Base-by-base conservation (phyloP, 2,888 invertebrate species). In the Autographa pulchrina region DNA sequence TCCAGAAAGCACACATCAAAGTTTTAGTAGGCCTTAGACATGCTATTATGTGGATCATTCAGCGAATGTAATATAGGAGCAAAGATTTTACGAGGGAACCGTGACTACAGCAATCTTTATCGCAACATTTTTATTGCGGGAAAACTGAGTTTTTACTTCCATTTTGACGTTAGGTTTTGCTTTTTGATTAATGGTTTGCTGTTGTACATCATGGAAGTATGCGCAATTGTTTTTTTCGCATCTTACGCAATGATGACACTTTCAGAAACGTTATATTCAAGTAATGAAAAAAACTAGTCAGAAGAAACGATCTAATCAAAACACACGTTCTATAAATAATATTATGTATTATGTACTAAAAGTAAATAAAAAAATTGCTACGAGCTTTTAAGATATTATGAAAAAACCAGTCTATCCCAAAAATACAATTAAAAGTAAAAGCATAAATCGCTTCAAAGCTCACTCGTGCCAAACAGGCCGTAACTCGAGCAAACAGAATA, bases 31-130 rank as follows among this genome's bases (percentile, higher is more conserved):
- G 82, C 83, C 85, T 88, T 82, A 87, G 81, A 88, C 88, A 88
- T 88, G 84, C 86, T 81, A 89, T 93, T 91, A 92, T 89, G 87
- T 86, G 88, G 89, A 88, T 88, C 89, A 90, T 93, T 91, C 89
- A 83, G 80, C 83, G 82, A 82, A 83, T 84, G 89, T 89, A 90
- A 92, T 93, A 93, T 91, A 91, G 88, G 85, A 73, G 85, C 85
- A 85, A 86, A 89, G 91, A 93, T 93, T 94, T 94, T 93, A 94
- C 89, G 93, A 91, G 80, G 82, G 68, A 62, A 59, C 85, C 89
- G 89, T 89, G 90, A 89, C 90, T 88, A 71, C 85, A 77, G 77
- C 75, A 81, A 84, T 87, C 86, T 92, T 91, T 92, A 91, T 91
- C 86, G 83, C 86, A 74, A 78, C 77, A 82, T 85, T 91, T 92